Evolutionary conservation across 2,113 vertebrate genomes (phyloP), one percentile per base, ranked within the genome.

Genomic region (Catagonus wagneri): DNA sequence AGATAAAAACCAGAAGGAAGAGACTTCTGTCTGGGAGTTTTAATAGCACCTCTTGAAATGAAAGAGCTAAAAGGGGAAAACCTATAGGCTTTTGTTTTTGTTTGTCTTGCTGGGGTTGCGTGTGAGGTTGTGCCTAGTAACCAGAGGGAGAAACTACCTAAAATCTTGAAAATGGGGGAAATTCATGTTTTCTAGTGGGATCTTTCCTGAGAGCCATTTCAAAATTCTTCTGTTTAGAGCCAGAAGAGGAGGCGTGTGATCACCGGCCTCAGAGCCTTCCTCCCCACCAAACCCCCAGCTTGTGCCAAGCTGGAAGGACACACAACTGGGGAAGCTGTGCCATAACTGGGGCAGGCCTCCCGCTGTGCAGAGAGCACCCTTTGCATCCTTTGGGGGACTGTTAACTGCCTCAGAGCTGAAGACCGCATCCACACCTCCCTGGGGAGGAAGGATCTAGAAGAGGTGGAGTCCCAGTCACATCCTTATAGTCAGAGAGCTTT

Each of bases 1-100:
- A 44, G 92, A 89, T 58, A 80, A 96, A 83, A 85, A 60, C 4
- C 78, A 63, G 36, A 93, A 61, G 65, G 29, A 29, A 66, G 56
- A 89, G 29, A 78, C 74, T 84, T 95, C 76, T 76, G 10, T 81
- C 56, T 2, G 34, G 58, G 54, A 63, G 34, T 15, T 39, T 17
- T 69, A 74, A 68, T 15, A 58, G 34, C 80, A 27, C 23, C 25
- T 88, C 8, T 58, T 19, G 23, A 60, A 9, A 29, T 80, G n/a
- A 36, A 50, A 60, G 85, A 93, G 72, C 76, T 25, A 44, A 79
- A 63, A 93, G 10, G 4, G 2, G 25, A 87, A 61, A 22, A 58
- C 44, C 34, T 3, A 2, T 0, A 66, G 60, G 17, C 13, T 75
- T 84, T 79, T 72, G 6, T 25, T 52, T 90, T 63, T 56, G 39